Percentiles rank a stretch among this genome's conserved stretches.
These are phyloP conservation scores for Ectropis grisescens DNA, from an alignment of 1,140 invertebrate species.

Conservation along the genomic window DNA sequence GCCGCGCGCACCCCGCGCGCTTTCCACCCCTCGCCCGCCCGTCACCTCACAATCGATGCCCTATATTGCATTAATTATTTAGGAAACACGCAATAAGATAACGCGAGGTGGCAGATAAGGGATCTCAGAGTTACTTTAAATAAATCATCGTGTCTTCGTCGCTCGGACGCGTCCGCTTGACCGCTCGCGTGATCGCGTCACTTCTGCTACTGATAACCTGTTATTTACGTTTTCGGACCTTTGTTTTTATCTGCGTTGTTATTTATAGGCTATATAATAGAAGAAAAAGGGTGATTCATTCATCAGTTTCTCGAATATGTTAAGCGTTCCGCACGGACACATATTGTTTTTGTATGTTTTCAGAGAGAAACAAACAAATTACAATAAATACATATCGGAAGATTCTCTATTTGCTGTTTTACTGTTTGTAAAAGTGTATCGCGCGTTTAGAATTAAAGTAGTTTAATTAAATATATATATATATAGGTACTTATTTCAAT, in stretches of 20 bases:
- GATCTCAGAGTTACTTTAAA: constrained; percentile 51
- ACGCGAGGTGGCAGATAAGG: constrained; percentile 65
- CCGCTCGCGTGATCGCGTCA: constrained; percentile 3
- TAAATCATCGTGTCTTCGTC: constrained; percentile 45
- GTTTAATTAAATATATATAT: too few relatives aligned
- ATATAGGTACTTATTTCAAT: too few relatives aligned
- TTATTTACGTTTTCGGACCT: constrained; percentile 34
- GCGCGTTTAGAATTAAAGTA: too few relatives aligned
- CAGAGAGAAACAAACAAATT: constrained; percentile 11
- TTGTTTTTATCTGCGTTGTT: constrained; percentile 25
- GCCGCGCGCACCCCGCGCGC: constrained; percentile 59
- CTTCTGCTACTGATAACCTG: constrained; percentile 21
- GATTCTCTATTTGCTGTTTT: constrained; percentile 17
- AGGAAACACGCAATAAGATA: constrained; percentile 71
- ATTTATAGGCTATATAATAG: constrained; percentile 13
- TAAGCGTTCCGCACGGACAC: neutral
- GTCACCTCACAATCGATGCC: constrained; percentile 70
- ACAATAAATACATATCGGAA: constrained; percentile 16
- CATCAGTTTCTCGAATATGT: neutral
- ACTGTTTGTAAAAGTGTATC: too few relatives aligned
- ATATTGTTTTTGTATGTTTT: constrained; percentile 9
- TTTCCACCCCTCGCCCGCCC: constrained; percentile 44
- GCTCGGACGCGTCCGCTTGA: neutral
- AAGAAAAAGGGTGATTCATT: constrained; percentile 8
- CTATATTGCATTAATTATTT: constrained; percentile 71